phyloP scores from a whole-genome alignment of 1,140 invertebrate species.

The Hormaphis cornu region DNA sequence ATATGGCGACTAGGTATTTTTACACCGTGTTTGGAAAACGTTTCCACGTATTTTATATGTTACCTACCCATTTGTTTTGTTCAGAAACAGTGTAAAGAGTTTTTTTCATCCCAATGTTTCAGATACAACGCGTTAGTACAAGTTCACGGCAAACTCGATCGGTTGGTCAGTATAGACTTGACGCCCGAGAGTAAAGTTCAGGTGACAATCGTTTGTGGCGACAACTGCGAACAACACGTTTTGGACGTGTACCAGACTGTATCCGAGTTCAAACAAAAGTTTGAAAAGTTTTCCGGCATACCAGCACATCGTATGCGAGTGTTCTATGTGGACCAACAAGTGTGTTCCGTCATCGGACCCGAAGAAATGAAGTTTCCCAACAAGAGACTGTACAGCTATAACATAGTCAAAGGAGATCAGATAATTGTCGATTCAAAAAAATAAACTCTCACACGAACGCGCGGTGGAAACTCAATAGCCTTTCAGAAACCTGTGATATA shows the following conservation, averaged over 20 bases:
- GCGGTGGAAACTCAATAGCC: background rate
- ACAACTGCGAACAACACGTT: conserved; percentile 47
- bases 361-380: conserved; percentile 81
- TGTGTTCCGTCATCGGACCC: conserved; percentile 52
- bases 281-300: conserved; percentile 70
- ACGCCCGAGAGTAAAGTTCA: conserved; percentile 75
- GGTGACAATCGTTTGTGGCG: conserved; percentile 69
- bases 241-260: conserved; percentile 45
- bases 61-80: too few species aligned
- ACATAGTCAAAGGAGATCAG: conserved; percentile 80
- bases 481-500: conserved; percentile 16
- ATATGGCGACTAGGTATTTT: too few species aligned
- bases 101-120: conserved; percentile 36
- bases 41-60: too few species aligned
- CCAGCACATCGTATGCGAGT: conserved; percentile 72
- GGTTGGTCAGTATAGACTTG: conserved; percentile 73
- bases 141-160: conserved; percentile 77
- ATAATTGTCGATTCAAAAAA: conserved; percentile 65
- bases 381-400: conserved; percentile 82
- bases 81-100: too few species aligned
- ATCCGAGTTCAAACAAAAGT: conserved; percentile 64
- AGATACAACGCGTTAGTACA: conserved; percentile 71
- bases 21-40: too few species aligned
- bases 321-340: conserved; percentile 65
- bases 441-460: background rate